Evolutionary conservation across 2,888 invertebrate species (phyloP).

Genomic region (Xanthia togata): DNA sequence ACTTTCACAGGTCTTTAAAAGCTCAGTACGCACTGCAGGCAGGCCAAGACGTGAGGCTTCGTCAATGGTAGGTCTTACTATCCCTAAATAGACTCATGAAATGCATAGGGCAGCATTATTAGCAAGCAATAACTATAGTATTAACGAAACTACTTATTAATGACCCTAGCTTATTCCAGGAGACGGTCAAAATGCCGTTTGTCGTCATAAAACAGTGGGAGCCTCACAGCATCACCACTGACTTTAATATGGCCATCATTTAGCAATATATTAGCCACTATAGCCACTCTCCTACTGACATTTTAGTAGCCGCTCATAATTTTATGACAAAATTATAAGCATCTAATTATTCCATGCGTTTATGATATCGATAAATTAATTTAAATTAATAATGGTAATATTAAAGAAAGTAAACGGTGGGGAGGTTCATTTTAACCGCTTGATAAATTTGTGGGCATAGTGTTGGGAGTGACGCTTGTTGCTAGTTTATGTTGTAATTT

Average conservation of each 20-base stretch:
- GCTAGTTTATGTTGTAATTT: conserved; percentile 51
- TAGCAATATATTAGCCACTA: conserved; percentile 50
- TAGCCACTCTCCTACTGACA: conserved; percentile 33
- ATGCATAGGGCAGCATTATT: neutral
- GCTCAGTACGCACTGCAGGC: neutral
- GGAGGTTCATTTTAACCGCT: conserved; percentile 70
- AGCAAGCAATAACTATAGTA: neutral
- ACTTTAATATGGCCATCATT: conserved; percentile 56
- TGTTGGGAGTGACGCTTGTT: conserved; percentile 55
- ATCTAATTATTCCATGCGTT: conserved; percentile 58
- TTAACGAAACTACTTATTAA: conserved; percentile 32
- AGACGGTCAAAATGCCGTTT: conserved; percentile 46
- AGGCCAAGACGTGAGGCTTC: too few relatives aligned
- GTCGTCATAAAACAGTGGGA: conserved; percentile 64
- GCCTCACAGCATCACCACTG: conserved; percentile 28
- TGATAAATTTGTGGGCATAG: conserved; percentile 62
- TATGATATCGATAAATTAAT: conserved; percentile 66
- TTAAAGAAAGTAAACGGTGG: conserved; percentile 56
- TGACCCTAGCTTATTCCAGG: conserved; percentile 8
- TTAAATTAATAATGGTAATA: conserved; percentile 59
- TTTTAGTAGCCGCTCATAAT: conserved; percentile 46
- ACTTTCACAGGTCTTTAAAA: neutral
- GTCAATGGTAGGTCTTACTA: neutral
- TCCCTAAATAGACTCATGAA: neutral
- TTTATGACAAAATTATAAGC: conserved; percentile 58